These are phyloP conservation scores for Drosophila meridiana DNA, from an alignment of 2,888 invertebrate species.

Conservation along the genomic window DNA sequence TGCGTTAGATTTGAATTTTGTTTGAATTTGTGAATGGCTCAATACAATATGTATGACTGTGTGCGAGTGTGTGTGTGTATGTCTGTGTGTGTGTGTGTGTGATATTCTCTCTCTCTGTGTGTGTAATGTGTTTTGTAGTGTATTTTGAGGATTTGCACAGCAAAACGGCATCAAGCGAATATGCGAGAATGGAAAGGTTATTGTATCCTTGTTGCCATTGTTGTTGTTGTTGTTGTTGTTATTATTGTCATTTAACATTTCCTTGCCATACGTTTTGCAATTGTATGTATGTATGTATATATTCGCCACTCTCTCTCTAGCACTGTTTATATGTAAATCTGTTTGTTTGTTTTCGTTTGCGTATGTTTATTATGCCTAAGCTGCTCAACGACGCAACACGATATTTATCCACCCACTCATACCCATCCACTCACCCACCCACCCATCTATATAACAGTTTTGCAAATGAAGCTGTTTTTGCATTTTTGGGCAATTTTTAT, in stretches of 20 bases:
- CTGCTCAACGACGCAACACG: conserved; percentile 77
- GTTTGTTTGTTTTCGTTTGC: conserved; percentile 65
- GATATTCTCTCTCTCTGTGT: conserved; percentile 8
- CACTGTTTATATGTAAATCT: conserved; percentile 69
- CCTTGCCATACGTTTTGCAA: conserved; percentile 36
- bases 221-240: conserved; percentile 35
- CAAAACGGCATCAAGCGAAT: conserved; percentile 58
- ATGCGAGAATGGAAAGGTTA: conserved; percentile 27
- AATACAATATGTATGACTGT: conserved; percentile 22
- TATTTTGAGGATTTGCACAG: conserved; percentile 82
- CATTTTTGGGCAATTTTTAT: conserved; percentile 67
- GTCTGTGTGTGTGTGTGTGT: conserved; percentile 28
- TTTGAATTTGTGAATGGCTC: conserved; percentile 68
- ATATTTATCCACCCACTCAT: conserved; percentile 67
- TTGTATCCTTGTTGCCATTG: conserved; percentile 41
- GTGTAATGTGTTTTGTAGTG: conserved; percentile 67
- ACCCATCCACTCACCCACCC: conserved; percentile 16
- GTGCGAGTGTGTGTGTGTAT: conserved; percentile 6
- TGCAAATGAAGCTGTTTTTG: conserved; percentile 44
- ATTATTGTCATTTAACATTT: conserved; percentile 52
- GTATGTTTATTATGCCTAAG: conserved; percentile 68
- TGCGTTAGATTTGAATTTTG: conserved; percentile 73
- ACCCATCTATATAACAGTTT: conserved; percentile 41
- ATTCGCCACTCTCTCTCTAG: background rate
- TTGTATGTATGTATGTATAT: conserved; percentile 6